Conservation (phyloP, 2,888 invertebrate genomes). For the Ornithoptera priamus region DNA sequence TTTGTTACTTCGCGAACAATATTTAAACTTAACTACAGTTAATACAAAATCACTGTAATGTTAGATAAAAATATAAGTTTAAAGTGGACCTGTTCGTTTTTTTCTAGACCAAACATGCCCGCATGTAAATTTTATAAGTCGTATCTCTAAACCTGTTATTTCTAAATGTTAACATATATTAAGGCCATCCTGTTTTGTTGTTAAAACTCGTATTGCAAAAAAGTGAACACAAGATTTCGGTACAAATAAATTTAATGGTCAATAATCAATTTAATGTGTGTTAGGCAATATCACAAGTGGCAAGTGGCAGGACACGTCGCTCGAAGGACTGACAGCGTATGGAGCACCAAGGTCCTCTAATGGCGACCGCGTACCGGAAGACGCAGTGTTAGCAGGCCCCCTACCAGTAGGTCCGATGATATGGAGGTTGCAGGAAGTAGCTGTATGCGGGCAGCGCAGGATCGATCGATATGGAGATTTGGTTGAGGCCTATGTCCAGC, state of each 20-base stretch:
- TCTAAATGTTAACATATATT: constrained; percentile 36
- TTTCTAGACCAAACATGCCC: constrained; percentile 26
- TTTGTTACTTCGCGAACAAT: background rate
- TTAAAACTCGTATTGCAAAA: constrained; percentile 30
- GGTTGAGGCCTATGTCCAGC: no score
- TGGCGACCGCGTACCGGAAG: no score
- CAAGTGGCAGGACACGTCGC: background rate
- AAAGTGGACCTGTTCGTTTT: constrained; percentile 18
- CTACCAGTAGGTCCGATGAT: no score
- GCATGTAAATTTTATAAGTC: constrained; percentile 32
- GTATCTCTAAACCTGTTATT: constrained; percentile 37
- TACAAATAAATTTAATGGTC: constrained; percentile 21
- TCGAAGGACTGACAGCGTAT: no score
- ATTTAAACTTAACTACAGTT: background rate
- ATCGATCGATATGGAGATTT: no score
- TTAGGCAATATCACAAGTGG: background rate
- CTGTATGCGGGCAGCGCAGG: no score
- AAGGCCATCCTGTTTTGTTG: constrained; percentile 37
- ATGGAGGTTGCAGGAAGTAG: no score
- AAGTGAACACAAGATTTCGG: constrained; percentile 29
- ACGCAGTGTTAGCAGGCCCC: no score
- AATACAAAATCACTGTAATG: background rate
- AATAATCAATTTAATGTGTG: constrained; percentile 6
- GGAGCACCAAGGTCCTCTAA: no score
- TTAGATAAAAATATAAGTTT: constrained; percentile 16